phyloP scores from a whole-genome alignment of 2,797 vertebrate species.

The Bufotes viridis region DNA sequence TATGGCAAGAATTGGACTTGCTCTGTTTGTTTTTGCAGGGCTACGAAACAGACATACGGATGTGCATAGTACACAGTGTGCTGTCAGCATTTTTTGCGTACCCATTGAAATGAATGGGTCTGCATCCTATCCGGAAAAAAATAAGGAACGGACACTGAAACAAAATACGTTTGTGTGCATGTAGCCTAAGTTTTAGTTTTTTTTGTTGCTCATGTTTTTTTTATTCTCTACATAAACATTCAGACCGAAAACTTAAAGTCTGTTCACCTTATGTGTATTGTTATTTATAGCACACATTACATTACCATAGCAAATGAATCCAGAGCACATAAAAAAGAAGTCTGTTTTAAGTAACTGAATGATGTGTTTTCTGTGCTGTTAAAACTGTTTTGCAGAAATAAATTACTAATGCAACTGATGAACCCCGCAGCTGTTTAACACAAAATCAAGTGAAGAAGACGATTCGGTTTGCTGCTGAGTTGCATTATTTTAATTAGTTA shows the following conservation, averaged over 20 bases:
- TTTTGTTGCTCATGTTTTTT: not conserved
- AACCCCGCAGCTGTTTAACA: conserved; percentile 60
- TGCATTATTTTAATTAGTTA: conserved; percentile 63
- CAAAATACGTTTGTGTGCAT: too few relatives aligned
- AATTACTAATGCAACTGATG: conserved; percentile 57
- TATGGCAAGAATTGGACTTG: too few relatives aligned
- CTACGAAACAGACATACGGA: too few relatives aligned
- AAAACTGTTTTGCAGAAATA: conserved; percentile 56
- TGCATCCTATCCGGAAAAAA: too few relatives aligned
- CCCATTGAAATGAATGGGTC: too few relatives aligned
- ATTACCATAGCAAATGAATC: conserved; percentile 46
- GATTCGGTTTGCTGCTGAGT: conserved; percentile 58
- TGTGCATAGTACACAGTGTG: too few relatives aligned
- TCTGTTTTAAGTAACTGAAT: conserved; percentile 52
- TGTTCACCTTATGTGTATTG: conserved; percentile 50
- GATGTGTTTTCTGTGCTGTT: conserved; percentile 50
- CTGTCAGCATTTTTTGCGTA: too few relatives aligned
- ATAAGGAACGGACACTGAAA: too few relatives aligned
- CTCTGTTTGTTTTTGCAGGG: too few relatives aligned
- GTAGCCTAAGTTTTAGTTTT: too few relatives aligned
- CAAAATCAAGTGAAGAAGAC: conserved; percentile 54
- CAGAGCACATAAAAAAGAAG: conserved; percentile 51
- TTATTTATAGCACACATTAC: conserved; percentile 52
- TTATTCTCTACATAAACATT: not conserved
- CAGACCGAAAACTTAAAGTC: not conserved